phyloP scores from a whole-genome alignment of 2,113 vertebrate species.

The Oncorhynchus gorbuscha region DNA sequence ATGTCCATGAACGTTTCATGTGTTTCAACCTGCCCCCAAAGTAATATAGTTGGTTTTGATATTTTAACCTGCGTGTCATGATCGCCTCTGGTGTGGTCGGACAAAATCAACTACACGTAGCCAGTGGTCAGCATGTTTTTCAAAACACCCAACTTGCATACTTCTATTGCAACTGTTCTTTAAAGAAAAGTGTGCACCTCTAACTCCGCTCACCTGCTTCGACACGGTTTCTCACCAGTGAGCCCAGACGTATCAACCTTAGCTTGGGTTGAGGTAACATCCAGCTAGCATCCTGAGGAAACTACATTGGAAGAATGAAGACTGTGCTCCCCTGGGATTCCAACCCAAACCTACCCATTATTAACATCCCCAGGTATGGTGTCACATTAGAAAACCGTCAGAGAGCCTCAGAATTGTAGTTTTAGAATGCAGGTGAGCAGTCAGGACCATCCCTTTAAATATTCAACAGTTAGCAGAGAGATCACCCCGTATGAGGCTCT shows the following conservation, averaged over 20 bases:
- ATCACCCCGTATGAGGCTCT: neutral
- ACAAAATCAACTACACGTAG: too few species aligned
- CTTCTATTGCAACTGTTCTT: neutral
- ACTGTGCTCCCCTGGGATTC: conserved; percentile 9
- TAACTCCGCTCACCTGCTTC: neutral
- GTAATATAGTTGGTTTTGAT: too few species aligned
- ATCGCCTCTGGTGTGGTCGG: too few species aligned
- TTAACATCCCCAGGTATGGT: conserved; percentile 49
- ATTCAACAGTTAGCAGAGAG: conserved; percentile 60
- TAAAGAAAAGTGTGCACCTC: neutral
- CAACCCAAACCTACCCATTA: conserved; percentile 49
- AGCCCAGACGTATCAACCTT: neutral
- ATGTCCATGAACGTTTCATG: too few species aligned
- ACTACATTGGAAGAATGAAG: conserved; percentile 9
- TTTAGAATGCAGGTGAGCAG: conserved; percentile 23
- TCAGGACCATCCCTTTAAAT: conserved; percentile 63
- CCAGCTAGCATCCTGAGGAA: neutral
- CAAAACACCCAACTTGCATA: neutral
- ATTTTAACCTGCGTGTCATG: too few species aligned
- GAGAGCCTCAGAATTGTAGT: conserved; percentile 32
- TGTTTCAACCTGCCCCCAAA: too few species aligned
- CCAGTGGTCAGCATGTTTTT: too few species aligned
- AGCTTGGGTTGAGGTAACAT: neutral
- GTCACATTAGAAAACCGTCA: conserved; percentile 12
- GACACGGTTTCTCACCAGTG: neutral